phyloP scores from a whole-genome alignment of 2,113 vertebrate genomes.

The Microtus oregoni region DNA sequence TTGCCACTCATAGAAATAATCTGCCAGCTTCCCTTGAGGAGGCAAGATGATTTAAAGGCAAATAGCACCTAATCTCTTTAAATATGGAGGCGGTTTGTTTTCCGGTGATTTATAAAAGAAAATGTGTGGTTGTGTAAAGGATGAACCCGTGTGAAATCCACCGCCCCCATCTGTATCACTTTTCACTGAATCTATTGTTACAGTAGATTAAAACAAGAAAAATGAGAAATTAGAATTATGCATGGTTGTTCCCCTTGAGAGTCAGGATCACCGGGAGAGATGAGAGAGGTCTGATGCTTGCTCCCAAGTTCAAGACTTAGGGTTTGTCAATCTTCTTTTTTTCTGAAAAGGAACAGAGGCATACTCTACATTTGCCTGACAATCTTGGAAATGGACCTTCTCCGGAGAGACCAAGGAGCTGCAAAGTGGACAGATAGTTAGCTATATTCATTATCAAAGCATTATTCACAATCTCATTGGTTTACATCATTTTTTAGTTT shows the following conservation, averaged over 20 bases:
- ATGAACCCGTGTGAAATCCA: background rate
- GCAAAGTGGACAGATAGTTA: background rate
- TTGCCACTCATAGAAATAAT: constrained; percentile 8
- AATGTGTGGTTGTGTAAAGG: background rate
- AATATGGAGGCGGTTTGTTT: constrained; percentile 12
- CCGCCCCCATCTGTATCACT: background rate
- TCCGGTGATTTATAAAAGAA: background rate
- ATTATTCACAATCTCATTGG: background rate
- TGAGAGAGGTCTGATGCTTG: background rate
- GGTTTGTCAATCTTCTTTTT: constrained; percentile 26
- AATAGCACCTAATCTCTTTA: background rate
- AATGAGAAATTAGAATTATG: constrained; percentile 57
- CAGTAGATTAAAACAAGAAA: constrained; percentile 1
- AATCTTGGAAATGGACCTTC: background rate
- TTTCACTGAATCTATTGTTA: background rate
- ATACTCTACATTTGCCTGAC: constrained; percentile 41
- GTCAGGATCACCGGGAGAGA: background rate
- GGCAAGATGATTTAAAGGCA: background rate
- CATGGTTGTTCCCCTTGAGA: background rate
- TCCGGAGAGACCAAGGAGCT: constrained; percentile 9
- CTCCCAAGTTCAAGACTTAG: constrained; percentile 13
- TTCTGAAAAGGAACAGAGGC: constrained; percentile 49
- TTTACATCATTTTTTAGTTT: background rate
- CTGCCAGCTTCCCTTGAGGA: background rate
- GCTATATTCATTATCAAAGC: background rate